phyloP scores from a whole-genome alignment of 2,113 vertebrate species.

The Triplophysa dalaica region DNA sequence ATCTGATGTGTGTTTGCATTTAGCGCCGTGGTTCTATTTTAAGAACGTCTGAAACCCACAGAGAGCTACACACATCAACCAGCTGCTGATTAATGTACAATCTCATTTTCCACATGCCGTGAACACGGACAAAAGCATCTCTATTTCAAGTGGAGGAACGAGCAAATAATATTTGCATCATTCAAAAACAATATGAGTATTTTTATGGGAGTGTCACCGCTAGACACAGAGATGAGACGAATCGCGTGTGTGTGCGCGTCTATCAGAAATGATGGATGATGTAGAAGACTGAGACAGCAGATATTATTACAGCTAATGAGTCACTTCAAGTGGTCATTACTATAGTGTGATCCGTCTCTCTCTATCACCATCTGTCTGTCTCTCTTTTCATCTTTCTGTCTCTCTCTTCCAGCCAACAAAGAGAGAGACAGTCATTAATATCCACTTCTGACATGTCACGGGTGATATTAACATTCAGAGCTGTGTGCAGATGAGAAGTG shows the following conservation, averaged over 20 bases:
- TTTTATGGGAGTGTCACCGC: background rate
- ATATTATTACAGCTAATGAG: constrained; percentile 76
- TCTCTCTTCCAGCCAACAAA: background rate
- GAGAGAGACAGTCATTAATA: constrained; percentile 11
- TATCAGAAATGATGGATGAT: constrained; percentile 40
- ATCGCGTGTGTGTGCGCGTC: background rate
- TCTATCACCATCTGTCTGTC: constrained; percentile 23
- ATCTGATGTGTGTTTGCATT: background rate
- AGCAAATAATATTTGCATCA: background rate
- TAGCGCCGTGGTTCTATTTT: constrained; percentile 14
- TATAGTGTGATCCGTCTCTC: constrained; percentile 60
- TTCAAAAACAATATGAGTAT: background rate
- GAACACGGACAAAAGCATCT: background rate
- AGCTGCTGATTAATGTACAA: constrained; percentile 11
- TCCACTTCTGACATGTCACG: background rate
- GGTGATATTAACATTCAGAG: background rate
- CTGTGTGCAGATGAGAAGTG: too few species aligned
- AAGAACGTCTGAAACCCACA: background rate
- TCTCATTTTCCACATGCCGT: background rate
- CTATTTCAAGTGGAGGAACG: background rate
- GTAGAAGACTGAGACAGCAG: constrained; percentile 67
- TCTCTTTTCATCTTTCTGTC: background rate
- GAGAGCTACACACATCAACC: background rate
- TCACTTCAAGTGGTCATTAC: constrained; percentile 74
- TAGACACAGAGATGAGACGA: too few species aligned